Conservation (phyloP, 2,797 vertebrate genomes). For the Centroberyx gerrardi region DNA sequence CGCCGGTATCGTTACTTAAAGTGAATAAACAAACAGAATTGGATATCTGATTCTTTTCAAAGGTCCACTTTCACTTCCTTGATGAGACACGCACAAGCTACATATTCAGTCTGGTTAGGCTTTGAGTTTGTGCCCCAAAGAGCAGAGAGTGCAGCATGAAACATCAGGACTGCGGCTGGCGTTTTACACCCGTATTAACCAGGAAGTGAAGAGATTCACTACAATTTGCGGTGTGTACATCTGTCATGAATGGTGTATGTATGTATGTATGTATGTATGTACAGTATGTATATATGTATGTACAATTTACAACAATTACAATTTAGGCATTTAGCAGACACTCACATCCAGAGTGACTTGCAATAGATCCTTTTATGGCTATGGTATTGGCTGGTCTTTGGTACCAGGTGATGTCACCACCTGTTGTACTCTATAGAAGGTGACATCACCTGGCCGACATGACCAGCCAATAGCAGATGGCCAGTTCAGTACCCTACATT, state of each 20-base stretch:
- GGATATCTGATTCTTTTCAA: constrained; percentile 36
- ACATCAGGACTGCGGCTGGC: neutral
- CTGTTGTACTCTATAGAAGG: too few species aligned
- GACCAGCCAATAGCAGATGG: too few species aligned
- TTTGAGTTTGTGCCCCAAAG: constrained; percentile 34
- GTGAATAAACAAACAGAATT: constrained; percentile 54
- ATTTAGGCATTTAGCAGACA: too few species aligned
- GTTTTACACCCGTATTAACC: constrained; percentile 9
- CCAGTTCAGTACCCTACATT: too few species aligned
- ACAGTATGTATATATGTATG: too few species aligned
- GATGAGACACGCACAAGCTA: constrained; percentile 32
- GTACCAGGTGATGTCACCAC: too few species aligned
- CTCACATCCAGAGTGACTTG: too few species aligned
- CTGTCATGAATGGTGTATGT: constrained; percentile 13
- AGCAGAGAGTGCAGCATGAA: constrained; percentile 22
- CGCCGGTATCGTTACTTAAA: constrained; percentile 46
- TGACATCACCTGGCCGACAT: too few species aligned
- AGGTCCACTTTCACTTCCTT: constrained; percentile 43
- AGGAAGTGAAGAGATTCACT: constrained; percentile 19
- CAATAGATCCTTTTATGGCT: too few species aligned
- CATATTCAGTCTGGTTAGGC: constrained; percentile 52
- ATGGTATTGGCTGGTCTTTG: too few species aligned
- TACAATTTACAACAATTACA: too few species aligned
- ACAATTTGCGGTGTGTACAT: constrained; percentile 17
- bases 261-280: too few species aligned